Evolutionary conservation across 2,797 vertebrate genomes (phyloP), one percentile per base, ranked within the genome.

Genomic region (Tauraco hartlaubi): DNA sequence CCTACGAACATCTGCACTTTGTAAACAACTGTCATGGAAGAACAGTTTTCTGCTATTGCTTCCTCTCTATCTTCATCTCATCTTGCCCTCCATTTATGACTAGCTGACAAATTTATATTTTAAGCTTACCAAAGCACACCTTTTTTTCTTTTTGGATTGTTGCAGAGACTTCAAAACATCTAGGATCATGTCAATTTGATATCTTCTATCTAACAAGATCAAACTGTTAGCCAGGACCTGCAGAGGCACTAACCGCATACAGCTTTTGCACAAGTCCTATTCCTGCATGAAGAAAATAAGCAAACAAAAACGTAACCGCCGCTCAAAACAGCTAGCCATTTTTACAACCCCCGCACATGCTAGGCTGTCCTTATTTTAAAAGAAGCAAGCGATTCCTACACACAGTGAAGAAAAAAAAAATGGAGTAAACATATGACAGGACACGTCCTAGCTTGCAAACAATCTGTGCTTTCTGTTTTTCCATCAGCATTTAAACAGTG

Each of bases 401-500:
- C 6, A 72, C 2, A 33, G 58, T 11, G 17, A 80, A 85, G 9
- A 31, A 31, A 31, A 18, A 77, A 54, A 83, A 85, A 41, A 17
- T 8, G 39, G 29, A 58, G 20, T 88, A 94, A 96, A 92, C 79
- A 68, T 43, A 63, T 2, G 3, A 43, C 49, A 85, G 49, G 25
- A 85, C 83, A 94, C 0, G 3, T 58, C 51, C 17, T 39, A 75
- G 59, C 69, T 86, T 91, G 79, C 92, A 97, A 94, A 94, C 85
- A 92, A 55, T 44, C 79, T 43, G 26, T 58, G 82, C 54, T 79
- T 79, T 92, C 92, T 59, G 73, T 7, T 80, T 88, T 94, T 72
- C 61, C 58, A 29, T 55, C 28, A 69, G 51, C 48, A 62, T 94
- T 85, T 80, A 90, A 95, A 95, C 91, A 94, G n/a, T 58, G n/a